Conservation (phyloP, 2,797 vertebrate genomes). For the Hypotaenidia okinawae region DNA sequence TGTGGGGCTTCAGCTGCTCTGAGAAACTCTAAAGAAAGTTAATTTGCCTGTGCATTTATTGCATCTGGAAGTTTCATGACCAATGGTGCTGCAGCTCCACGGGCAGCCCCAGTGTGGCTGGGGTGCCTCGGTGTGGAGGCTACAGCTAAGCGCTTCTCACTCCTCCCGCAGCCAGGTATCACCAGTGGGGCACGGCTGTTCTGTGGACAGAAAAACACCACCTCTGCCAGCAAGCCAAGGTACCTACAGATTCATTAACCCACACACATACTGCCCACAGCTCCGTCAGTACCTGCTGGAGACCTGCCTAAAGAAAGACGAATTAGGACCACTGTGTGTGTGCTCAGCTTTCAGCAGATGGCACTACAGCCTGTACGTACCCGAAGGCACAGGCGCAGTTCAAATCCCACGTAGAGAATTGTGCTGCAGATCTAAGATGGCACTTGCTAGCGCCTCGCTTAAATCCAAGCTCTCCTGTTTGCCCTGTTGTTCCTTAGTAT, state of each 20-base stretch:
- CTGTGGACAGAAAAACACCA: not conserved
- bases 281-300: not conserved
- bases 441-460: not conserved
- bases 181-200: fast-evolving
- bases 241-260: not conserved
- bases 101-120: fast-evolving
- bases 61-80: not conserved
- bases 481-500: not conserved
- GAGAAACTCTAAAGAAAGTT: not conserved
- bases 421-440: not conserved
- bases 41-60: not conserved
- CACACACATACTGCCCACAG: not conserved
- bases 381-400: not conserved
- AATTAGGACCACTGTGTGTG: not conserved
- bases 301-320: not conserved
- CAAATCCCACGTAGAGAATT: not conserved
- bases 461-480: not conserved
- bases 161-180: not conserved
- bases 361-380: not conserved
- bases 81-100: not conserved
- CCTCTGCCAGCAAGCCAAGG: not conserved
- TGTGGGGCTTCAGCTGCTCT: not conserved
- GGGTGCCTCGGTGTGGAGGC: not conserved
- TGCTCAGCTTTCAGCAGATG: constrained; percentile 46
- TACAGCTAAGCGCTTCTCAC: not conserved